phyloP scores from a whole-genome alignment of 2,888 invertebrate species.

The Drosophila pseudotakahashii region DNA sequence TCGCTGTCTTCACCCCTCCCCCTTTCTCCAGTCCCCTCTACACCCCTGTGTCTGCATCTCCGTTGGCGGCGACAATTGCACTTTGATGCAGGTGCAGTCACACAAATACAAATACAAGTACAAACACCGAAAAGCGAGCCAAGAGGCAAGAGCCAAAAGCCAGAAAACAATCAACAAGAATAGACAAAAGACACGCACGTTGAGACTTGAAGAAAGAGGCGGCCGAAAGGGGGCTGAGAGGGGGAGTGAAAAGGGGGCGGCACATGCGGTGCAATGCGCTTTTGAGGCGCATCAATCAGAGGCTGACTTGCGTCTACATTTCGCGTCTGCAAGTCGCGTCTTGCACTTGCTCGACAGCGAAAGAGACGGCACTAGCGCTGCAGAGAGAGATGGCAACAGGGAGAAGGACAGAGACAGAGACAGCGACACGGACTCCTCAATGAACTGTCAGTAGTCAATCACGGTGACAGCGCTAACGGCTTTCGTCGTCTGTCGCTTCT shows the following conservation, averaged over 20 bases:
- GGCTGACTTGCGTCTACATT: conserved; percentile 33
- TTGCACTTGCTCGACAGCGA: conserved; percentile 1
- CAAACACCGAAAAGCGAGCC: conserved; percentile 23
- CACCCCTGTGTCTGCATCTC: conserved; percentile 3
- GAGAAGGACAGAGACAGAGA: conserved; percentile 3
- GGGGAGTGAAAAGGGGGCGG: conserved; percentile 8
- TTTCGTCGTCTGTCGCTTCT: conserved; percentile 25
- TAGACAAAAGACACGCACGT: conserved; percentile 46
- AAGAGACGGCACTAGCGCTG: conserved; percentile 6
- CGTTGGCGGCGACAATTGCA: conserved; percentile 44
- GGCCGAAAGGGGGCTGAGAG: neutral
- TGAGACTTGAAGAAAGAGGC: neutral
- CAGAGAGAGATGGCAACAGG: conserved; percentile 7
- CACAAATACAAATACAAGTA: conserved; percentile 10
- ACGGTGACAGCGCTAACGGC: conserved; percentile 45
- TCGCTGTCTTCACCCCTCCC: conserved; percentile 5
- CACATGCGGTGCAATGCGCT: conserved; percentile 30
- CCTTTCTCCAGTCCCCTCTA: neutral
- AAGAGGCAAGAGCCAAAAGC: conserved; percentile 32
- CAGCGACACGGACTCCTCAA: conserved; percentile 30
- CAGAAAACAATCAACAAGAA: conserved; percentile 46
- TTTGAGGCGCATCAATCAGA: conserved; percentile 50
- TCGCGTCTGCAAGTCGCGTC: conserved; percentile 26
- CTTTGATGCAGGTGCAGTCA: conserved; percentile 40
- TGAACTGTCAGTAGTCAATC: conserved; percentile 46